Evolutionary conservation across 2,113 vertebrate species (phyloP).

Genomic region (Onychostoma macrolepis): DNA sequence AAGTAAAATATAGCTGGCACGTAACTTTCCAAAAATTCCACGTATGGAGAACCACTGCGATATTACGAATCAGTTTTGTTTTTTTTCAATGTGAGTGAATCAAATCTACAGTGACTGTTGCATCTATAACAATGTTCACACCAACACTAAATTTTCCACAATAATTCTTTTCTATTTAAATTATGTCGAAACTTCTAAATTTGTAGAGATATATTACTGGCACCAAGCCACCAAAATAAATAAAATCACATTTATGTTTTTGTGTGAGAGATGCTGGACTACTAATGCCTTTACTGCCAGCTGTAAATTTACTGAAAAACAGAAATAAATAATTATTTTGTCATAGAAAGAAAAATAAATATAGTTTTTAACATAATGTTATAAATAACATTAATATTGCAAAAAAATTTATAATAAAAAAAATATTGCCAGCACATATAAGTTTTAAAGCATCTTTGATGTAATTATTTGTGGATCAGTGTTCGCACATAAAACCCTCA

Average conservation of each 20-base stretch:
- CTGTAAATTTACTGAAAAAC: neutral
- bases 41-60: constrained; percentile 10
- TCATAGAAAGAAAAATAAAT: neutral
- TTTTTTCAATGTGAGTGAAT: neutral
- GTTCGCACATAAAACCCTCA: constrained; percentile 9
- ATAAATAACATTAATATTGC: neutral
- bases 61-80: neutral
- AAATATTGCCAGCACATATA: neutral
- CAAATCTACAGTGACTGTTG: neutral
- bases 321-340: neutral
- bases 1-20: neutral
- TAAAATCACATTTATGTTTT: neutral
- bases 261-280: neutral
- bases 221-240: neutral
- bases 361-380: too few relatives aligned
- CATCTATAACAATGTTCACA: neutral
- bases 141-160: neutral
- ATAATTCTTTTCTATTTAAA: neutral
- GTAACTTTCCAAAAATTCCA: neutral
- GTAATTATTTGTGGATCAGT: constrained; percentile 36
- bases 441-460: constrained; percentile 40
- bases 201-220: neutral
- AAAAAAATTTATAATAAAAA: neutral
- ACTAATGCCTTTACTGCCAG: neutral
- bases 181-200: neutral